phyloP scores from a whole-genome alignment of 2,113 vertebrate species.

The Tragulus kanchil region DNA sequence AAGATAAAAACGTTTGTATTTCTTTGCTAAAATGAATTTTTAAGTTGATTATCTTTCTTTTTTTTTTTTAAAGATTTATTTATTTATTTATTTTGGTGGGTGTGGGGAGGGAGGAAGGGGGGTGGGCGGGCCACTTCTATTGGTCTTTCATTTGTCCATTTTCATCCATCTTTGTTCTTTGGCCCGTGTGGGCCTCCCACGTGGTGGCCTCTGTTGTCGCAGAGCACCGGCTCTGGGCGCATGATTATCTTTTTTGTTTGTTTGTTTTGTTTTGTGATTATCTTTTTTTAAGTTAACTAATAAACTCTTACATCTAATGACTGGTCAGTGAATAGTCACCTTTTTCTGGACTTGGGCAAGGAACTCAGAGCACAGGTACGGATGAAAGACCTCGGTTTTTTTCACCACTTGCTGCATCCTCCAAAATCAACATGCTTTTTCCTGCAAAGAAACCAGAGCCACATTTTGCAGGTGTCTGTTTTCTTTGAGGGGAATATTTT shows the following conservation, averaged over 20 bases:
- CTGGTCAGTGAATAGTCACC: not conserved
- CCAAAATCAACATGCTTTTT: not conserved
- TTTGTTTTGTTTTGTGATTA: too few species aligned
- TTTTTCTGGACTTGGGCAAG: not conserved
- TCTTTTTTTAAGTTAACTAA: not conserved
- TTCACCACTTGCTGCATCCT: not conserved
- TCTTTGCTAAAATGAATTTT: constrained; percentile 12
- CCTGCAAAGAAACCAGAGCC: constrained; percentile 52
- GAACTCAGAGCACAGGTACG: not conserved
- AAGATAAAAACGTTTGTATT: not conserved
- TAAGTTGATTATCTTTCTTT: constrained; percentile 20
- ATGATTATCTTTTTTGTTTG: too few species aligned
- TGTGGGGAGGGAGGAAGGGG: too few species aligned
- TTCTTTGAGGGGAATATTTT: constrained; percentile 70
- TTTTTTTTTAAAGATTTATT: too few species aligned
- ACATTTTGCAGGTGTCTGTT: constrained; percentile 72
- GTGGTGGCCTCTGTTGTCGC: too few species aligned
- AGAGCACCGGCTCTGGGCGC: too few species aligned
- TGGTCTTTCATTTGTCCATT: too few species aligned
- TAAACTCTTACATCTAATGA: constrained; percentile 48
- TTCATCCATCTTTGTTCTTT: too few species aligned
- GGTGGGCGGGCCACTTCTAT: too few species aligned
- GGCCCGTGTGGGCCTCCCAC: too few species aligned
- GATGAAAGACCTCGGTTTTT: not conserved
- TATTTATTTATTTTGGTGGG: too few species aligned